Evolutionary conservation across 2,113 vertebrate species (phyloP).

Genomic region (Elgaria multicarinata): DNA sequence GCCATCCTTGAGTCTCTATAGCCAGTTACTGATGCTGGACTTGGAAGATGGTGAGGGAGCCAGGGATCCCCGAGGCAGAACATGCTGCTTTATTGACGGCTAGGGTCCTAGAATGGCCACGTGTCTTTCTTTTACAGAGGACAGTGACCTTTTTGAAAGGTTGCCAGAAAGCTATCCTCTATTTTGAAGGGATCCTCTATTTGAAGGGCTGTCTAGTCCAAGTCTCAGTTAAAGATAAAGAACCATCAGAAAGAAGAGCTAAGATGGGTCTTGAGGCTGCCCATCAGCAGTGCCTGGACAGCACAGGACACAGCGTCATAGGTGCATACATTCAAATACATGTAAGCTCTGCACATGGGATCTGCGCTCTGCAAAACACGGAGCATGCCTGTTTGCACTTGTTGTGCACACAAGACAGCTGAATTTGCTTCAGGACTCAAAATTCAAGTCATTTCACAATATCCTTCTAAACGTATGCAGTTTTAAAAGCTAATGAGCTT

Average conservation of each 20-base stretch:
- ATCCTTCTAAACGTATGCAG: background rate
- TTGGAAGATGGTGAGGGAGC: background rate
- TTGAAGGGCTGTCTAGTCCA: no score
- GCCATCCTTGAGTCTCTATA: background rate
- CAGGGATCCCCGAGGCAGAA: no score
- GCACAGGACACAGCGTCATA: background rate
- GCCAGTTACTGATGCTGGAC: background rate
- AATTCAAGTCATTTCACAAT: background rate
- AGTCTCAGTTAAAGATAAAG: no score
- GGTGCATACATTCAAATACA: no score
- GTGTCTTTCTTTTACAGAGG: no score
- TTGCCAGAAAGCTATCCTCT: no score
- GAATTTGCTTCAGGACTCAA: background rate
- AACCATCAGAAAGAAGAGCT: no score
- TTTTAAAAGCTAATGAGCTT: slow-evolving; percentile 15
- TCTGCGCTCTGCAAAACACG: background rate
- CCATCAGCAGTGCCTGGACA: background rate
- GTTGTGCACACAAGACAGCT: background rate
- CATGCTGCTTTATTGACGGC: background rate
- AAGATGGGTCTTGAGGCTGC: background rate
- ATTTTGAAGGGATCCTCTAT: no score
- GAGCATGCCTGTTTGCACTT: background rate
- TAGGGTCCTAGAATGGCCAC: background rate
- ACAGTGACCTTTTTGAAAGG: no score
- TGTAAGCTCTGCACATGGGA: background rate